Evolutionary conservation across 2,113 vertebrate genomes (phyloP).

Genomic region (Thinocorus orbignyianus): DNA sequence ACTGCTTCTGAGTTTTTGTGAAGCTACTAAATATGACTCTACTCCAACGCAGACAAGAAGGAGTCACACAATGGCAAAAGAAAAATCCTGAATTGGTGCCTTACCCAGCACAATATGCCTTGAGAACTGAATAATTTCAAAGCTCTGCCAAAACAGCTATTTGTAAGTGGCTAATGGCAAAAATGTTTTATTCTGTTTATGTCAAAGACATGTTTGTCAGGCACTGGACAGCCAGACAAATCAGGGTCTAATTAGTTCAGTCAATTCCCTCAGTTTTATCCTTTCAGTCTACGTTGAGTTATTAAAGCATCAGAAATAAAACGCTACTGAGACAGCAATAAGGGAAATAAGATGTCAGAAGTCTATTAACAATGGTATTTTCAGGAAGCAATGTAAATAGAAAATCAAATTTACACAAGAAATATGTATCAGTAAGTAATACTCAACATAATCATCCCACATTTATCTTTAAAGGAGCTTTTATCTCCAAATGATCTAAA

Average conservation of each 20-base stretch:
- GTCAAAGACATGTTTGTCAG: conserved; percentile 34
- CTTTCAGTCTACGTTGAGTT: conserved; percentile 63
- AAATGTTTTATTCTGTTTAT: neutral
- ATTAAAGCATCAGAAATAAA: conserved; percentile 69
- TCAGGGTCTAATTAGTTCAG: conserved; percentile 70
- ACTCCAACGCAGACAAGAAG: conserved; percentile 15
- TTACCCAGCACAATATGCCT: conserved; percentile 5
- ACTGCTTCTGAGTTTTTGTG: conserved; percentile 52
- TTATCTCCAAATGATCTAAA: neutral
- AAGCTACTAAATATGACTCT: conserved; percentile 52
- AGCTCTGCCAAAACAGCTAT: conserved; percentile 3
- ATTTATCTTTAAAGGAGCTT: conserved; percentile 51
- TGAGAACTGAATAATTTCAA: conserved; percentile 26
- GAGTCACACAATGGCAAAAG: neutral
- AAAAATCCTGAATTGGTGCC: conserved; percentile 24
- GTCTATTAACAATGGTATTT: conserved; percentile 64
- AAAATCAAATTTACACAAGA: conserved; percentile 61
- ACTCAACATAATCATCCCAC: conserved; percentile 35
- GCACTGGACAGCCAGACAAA: conserved; percentile 58
- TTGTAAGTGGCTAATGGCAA: neutral
- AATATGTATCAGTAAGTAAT: conserved; percentile 58
- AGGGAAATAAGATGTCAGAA: conserved; percentile 70
- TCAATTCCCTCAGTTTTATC: conserved; percentile 64
- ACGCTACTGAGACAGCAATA: conserved; percentile 54
- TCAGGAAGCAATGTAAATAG: conserved; percentile 55